phyloP scores from a whole-genome alignment of 2,797 vertebrate species.

The Thunnus albacares region DNA sequence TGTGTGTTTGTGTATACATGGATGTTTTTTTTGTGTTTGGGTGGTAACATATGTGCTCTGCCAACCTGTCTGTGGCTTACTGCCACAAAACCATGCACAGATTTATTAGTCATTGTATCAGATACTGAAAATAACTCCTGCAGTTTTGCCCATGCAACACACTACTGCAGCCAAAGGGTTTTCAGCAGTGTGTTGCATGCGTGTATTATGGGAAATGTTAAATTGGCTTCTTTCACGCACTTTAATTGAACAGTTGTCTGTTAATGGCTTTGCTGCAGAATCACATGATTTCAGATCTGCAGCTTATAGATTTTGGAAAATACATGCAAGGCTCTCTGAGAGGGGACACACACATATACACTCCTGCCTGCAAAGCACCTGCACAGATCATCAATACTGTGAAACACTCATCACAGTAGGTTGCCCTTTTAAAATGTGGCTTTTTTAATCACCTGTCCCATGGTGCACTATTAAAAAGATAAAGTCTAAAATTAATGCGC shows the following conservation, averaged over 20 bases:
- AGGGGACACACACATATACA: conserved; percentile 17
- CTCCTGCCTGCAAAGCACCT: conserved; percentile 10
- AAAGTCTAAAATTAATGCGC: neutral
- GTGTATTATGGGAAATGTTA: neutral
- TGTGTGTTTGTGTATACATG: conserved; percentile 55
- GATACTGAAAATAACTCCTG: conserved; percentile 52
- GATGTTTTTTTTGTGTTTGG: conserved; percentile 41
- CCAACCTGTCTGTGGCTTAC: conserved; percentile 64
- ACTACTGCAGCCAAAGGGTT: conserved; percentile 44
- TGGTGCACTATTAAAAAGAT: conserved; percentile 27
- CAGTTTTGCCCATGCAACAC: conserved; percentile 40
- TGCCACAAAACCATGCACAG: conserved; percentile 57
- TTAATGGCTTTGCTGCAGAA: conserved; percentile 30
- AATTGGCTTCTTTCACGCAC: conserved; percentile 28
- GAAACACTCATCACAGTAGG: neutral
- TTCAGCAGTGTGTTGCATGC: conserved; percentile 25
- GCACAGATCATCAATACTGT: conserved; percentile 22
- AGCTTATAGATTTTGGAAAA: conserved; percentile 36
- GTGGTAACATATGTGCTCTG: conserved; percentile 65
- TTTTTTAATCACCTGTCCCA: conserved; percentile 20
- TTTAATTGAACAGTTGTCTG: conserved; percentile 23
- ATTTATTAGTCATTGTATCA: conserved; percentile 46
- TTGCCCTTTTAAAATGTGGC: conserved; percentile 2
- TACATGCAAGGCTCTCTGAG: conserved; percentile 1
- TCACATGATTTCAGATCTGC: conserved; percentile 35